Base-by-base conservation (phyloP, 2,113 vertebrate genomes). In the Phaethon lepturus region DNA sequence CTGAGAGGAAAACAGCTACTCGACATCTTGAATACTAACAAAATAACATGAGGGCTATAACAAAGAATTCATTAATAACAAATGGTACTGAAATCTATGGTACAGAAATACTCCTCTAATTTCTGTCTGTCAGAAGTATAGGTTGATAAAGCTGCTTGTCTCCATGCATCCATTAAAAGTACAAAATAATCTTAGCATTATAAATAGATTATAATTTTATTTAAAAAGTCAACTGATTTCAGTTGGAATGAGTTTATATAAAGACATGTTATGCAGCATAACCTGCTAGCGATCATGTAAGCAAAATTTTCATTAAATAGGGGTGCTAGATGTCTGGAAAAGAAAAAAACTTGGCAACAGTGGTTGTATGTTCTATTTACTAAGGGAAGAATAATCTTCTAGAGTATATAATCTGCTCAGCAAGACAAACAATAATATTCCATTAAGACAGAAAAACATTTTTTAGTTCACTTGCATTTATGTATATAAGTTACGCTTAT, bases 331-430 rank as follows among this genome's bases (percentile, higher is more conserved):
- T 26, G 73, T 53, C 58, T 67, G 44, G 49, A 64, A 77, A 91
- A 82, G 47, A 89, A 95, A 84, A 38, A 92, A 76, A 79, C 42
- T 82, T 47, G 44, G 67, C 6, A 2, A 20, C 50, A 73, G 29
- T 86, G 60, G 66, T 94, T 92, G 26, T 94, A 58, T 69, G 26
- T 95, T 96, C 33, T 97, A 38, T 86, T 38, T 92, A 86, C 58
- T 96, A 76, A 95, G 56, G 72, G 91, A 95, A 79, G 90, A 92
- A 86, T 88, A 85, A 35, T 75, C 96, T 95, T 94, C 83, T 72
- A 77, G 79, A 89, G 40, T 92, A 66, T 92, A 92, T 93, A 95
- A 93, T 95, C 91, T 96, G 59, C 68, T 95, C 85, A 94, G 24
- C 89, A 88, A 95, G 76, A 91, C 75, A 77, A 93, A 88, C 60